Conservation (phyloP, 2,888 invertebrate species). For the Agrotis clavis region DNA sequence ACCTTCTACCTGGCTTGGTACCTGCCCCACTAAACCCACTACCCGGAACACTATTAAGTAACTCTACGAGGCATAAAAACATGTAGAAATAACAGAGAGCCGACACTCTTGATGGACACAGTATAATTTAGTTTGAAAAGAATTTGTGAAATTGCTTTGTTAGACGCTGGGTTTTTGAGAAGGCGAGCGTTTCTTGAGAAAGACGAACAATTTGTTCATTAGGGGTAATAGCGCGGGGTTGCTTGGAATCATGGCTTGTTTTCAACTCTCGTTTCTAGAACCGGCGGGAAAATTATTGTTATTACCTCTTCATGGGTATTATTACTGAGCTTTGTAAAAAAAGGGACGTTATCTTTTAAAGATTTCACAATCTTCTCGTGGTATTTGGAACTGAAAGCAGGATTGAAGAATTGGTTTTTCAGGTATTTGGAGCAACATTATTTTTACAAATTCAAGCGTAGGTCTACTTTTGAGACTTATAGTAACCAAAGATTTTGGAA, state of each 20-base stretch:
- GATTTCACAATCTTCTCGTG: slow-evolving; percentile 3
- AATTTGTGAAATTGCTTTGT: slow-evolving; percentile 76
- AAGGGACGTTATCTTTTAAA: slow-evolving; percentile 1
- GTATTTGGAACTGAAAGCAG: slow-evolving; percentile 12
- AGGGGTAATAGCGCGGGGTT: slow-evolving; percentile 48
- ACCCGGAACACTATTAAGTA: slow-evolving; percentile 88
- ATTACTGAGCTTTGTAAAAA: slow-evolving; percentile 5
- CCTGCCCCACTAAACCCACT: slow-evolving; percentile 84
- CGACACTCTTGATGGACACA: slow-evolving; percentile 77
- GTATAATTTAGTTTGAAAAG: slow-evolving; percentile 77
- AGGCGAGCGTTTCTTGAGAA: slow-evolving; percentile 54
- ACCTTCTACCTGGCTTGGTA: slow-evolving; percentile 84
- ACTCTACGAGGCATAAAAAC: slow-evolving; percentile 85
- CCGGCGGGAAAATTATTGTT: slow-evolving; percentile 51
- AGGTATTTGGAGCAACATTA: neutral
- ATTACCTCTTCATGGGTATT: slow-evolving; percentile 30
- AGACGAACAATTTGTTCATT: slow-evolving; percentile 53
- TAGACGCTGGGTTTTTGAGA: slow-evolving; percentile 47
- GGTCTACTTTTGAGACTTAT: neutral
- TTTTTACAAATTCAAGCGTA: neutral
- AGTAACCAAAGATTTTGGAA: neutral
- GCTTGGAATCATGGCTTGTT: slow-evolving; percentile 41
- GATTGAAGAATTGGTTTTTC: slow-evolving; percentile 5
- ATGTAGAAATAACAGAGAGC: slow-evolving; percentile 79
- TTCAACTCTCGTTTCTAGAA: slow-evolving; percentile 46